These are phyloP conservation scores for Gobionotothen gibberifrons DNA, from an alignment of 2,797 vertebrate species.

Conservation along the genomic window DNA sequence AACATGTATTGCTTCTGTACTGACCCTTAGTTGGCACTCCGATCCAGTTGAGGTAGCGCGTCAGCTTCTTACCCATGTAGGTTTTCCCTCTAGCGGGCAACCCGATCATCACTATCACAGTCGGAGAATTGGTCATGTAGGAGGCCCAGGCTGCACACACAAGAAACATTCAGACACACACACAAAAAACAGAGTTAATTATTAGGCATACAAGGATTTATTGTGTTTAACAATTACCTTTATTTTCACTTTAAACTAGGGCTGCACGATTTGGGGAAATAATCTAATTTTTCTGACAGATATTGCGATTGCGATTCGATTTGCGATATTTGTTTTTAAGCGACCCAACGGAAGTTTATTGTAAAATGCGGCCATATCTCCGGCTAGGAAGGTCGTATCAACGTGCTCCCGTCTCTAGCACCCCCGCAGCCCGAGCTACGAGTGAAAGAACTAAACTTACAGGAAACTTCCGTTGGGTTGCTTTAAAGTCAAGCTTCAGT, in stretches of 20 bases:
- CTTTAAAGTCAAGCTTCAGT: too few relatives aligned
- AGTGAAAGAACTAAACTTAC: too few relatives aligned
- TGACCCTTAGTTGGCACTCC: constrained; percentile 97
- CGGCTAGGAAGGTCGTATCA: too few relatives aligned
- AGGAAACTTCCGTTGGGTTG: too few relatives aligned
- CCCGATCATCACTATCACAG: constrained; percentile 97
- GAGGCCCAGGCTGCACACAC: constrained; percentile 90
- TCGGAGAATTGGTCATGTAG: constrained; percentile 98
- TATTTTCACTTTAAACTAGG: neutral
- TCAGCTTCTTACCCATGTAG: constrained; percentile 98
- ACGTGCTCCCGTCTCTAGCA: too few relatives aligned
- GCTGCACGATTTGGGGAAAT: too few relatives aligned
- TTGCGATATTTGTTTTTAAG: too few relatives aligned
- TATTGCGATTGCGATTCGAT: too few relatives aligned
- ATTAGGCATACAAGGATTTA: neutral
- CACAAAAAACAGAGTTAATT: constrained; percentile 9
- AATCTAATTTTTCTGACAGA: too few relatives aligned
- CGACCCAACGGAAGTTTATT: too few relatives aligned
- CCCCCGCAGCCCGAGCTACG: too few relatives aligned
- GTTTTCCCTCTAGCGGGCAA: constrained; percentile 96
- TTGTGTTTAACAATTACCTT: neutral
- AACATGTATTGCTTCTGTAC: constrained; percentile 29
- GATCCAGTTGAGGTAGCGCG: constrained; percentile 99
- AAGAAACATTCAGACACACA: constrained; percentile 8
- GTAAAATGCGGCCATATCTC: too few relatives aligned